phyloP scores from a whole-genome alignment of 2,888 invertebrate genomes.

The Megastigmus dorsalis region DNA sequence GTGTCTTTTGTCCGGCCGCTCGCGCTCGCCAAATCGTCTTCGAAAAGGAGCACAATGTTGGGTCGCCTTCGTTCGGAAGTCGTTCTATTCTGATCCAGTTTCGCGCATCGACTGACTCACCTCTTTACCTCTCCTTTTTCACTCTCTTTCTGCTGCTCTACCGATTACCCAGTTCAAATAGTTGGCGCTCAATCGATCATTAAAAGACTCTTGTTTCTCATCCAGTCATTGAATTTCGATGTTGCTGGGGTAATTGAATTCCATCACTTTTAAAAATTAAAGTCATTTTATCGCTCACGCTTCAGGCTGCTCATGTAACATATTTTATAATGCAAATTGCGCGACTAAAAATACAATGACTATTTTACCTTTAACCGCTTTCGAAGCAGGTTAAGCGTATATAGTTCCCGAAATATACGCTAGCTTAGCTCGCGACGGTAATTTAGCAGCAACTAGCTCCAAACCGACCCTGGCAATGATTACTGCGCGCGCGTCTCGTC shows the following conservation, averaged over 20 bases:
- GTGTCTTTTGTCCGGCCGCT: conserved; percentile 22
- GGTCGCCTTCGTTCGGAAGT: conserved; percentile 17
- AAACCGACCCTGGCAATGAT: conserved; percentile 46
- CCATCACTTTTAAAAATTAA: too few species aligned
- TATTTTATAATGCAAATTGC: too few species aligned
- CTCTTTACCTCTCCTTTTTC: neutral
- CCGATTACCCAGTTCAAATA: too few species aligned
- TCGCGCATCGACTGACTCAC: neutral
- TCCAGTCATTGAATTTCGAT: too few species aligned
- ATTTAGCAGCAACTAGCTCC: conserved; percentile 32
- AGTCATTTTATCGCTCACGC: too few species aligned
- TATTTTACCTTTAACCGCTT: conserved; percentile 1
- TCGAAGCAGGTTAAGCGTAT: conserved; percentile 24
- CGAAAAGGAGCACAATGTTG: conserved; percentile 15
- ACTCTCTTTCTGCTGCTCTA: too few species aligned
- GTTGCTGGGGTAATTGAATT: too few species aligned
- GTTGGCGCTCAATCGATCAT: too few species aligned
- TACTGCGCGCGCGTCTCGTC: neutral
- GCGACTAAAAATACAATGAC: neutral
- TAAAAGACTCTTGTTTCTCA: too few species aligned
- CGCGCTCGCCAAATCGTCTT: conserved; percentile 19
- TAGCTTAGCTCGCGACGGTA: neutral
- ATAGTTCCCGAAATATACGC: conserved; percentile 1
- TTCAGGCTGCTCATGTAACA: too few species aligned
- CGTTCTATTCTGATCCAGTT: conserved; percentile 37